A percentile compares a stretch with the other conserved stretches of the same genome.
These are phyloP conservation scores for Squalus acanthias DNA, from an alignment of 2,797 vertebrate species.

Conservation along the genomic window DNA sequence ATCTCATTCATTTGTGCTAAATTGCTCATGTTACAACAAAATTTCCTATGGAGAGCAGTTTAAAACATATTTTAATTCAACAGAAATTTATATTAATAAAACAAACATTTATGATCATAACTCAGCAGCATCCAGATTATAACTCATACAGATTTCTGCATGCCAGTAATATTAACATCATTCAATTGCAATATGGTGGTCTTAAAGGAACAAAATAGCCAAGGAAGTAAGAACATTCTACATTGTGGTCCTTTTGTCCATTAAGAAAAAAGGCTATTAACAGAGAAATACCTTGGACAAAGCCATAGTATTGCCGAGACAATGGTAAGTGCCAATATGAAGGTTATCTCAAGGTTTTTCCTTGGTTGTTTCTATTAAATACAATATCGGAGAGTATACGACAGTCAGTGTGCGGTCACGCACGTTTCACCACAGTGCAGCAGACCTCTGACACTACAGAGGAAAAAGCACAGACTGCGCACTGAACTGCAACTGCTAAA, in stretches of 20 bases:
- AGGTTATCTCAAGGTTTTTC: conserved; percentile 37
- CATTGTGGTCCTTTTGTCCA: background rate
- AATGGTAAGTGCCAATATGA: conserved; percentile 16
- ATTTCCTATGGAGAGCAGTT: background rate
- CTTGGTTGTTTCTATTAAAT: conserved; percentile 35
- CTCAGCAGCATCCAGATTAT: background rate
- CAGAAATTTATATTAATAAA: background rate
- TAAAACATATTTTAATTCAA: background rate
- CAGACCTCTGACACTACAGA: conserved; percentile 38
- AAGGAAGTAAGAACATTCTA: background rate
- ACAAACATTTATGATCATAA: background rate
- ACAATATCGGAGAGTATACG: conserved; percentile 32
- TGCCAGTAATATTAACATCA: background rate
- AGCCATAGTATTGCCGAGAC: background rate
- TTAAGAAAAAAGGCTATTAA: background rate
- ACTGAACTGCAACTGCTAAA: conserved; percentile 49
- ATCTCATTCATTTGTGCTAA: background rate
- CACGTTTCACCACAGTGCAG: conserved; percentile 37
- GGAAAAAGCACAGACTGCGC: conserved; percentile 46
- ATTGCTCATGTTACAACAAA: background rate
- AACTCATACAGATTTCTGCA: background rate
- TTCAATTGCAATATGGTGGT: background rate
- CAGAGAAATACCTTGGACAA: conserved; percentile 6
- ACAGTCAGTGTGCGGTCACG: conserved; percentile 3
- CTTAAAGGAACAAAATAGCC: background rate